Evolutionary conservation across 2,113 vertebrate species (phyloP).

Genomic region (Atherinomorus stipes): DNA sequence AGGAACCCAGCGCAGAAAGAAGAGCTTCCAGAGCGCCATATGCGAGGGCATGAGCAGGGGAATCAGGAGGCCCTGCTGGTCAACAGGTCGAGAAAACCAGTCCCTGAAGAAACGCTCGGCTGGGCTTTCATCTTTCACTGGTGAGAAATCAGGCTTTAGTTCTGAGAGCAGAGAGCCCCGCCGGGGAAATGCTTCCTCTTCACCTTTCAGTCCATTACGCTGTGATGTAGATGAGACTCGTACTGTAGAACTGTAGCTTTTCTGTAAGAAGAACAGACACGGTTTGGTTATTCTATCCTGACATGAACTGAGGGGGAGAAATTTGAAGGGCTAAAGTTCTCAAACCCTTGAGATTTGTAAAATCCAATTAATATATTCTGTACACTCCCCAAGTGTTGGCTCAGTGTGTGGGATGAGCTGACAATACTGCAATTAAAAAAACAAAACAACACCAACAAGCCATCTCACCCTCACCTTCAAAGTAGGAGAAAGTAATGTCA

Average conservation of each 20-base stretch:
- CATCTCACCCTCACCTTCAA: no score
- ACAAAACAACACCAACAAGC: no score
- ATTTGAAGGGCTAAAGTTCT: background rate
- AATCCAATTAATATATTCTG: no score
- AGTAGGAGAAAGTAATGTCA: no score
- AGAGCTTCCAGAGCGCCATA: slow-evolving; percentile 94
- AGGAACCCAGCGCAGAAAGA: slow-evolving; percentile 96
- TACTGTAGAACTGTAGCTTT: slow-evolving; percentile 90
- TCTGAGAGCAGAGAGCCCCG: slow-evolving; percentile 88
- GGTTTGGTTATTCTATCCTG: background rate
- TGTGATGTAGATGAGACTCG: slow-evolving; percentile 82
- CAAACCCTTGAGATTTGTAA: background rate
- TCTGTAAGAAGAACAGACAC: slow-evolving; percentile 77
- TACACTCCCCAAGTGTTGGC: no score
- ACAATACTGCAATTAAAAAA: no score
- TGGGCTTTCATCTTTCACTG: slow-evolving; percentile 74
- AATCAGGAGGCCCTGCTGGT: slow-evolving; percentile 89
- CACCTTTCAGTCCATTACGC: slow-evolving; percentile 85
- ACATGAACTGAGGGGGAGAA: background rate
- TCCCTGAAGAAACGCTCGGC: slow-evolving; percentile 88
- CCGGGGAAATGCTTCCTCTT: slow-evolving; percentile 83
- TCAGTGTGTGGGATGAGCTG: no score
- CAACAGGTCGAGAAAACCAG: slow-evolving; percentile 87
- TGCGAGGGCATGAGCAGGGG: slow-evolving; percentile 87
- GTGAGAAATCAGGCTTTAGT: slow-evolving; percentile 82